Base-by-base conservation (phyloP, 2,888 invertebrate species). In the Aplocera efformata region DNA sequence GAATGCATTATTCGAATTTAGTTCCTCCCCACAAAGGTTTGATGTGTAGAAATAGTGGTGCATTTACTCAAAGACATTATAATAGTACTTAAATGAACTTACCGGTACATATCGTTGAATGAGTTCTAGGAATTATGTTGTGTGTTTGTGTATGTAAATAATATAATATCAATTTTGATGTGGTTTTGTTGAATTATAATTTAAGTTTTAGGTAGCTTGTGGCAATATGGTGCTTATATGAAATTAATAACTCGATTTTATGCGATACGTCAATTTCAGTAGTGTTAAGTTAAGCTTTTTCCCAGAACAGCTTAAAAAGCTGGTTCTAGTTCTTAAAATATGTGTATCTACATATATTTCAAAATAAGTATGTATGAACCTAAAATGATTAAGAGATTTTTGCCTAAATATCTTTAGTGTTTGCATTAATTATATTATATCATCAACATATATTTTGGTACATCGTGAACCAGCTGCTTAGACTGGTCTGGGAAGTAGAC, bases 141-240 rank as follows among this genome's bases (percentile, higher is more conserved):
- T 25, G 25, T 27, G 32, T 38, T 38, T 40, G 24, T 10, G 17
- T 38, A 13, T 38, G 28, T 35, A 32, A 25, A 39, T 32, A 32
- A 21, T 8, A 28, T 34, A 9, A 27, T 17, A 17, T 26, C 23
- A 22, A 26, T 43, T 43, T 44, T 39, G 39, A 35, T 44, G 35
- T 44, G 32, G 29, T 44, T 35, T 33, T 43, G 13, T 43, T 39
- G 6, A 44, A 28, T 28, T 22, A 24, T 35, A 31, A 25, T 38
- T 33, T 28, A 27, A 24, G 26, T 11, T 38, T 27, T 37, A 23
- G 17, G 27, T 39, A 40, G 34, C 24, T 35, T 35, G 44, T 34
- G 42, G 38, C 38, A 31, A 22, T 22, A 27, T 27, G 44, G 44
- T 44, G 44, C 44, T 34, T 43, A 23, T 22, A 32, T 10, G n/a